A percentile compares a stretch with the other conserved stretches of the same genome.
phyloP scores from a whole-genome alignment of 2,888 invertebrate species.

The Euphydryas editha region DNA sequence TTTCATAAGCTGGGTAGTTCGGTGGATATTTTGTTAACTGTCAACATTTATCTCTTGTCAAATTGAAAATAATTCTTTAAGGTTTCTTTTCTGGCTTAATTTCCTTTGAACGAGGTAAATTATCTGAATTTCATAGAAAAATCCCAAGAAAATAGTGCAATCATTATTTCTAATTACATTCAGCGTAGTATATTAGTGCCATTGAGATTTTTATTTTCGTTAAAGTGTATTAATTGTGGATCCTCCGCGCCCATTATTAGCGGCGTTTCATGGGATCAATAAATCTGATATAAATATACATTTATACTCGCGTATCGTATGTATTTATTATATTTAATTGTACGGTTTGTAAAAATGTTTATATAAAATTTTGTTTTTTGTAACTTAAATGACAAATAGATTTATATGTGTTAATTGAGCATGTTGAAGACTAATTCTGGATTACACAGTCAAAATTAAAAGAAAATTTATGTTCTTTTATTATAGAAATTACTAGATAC shows the following conservation, averaged over 20 bases:
- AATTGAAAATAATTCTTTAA: conserved; percentile 36
- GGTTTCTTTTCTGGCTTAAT: conserved; percentile 38
- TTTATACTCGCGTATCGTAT: neutral
- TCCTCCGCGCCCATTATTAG: conserved; percentile 41
- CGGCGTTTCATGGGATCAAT: conserved; percentile 41
- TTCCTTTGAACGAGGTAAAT: conserved; percentile 58
- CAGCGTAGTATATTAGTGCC: conserved; percentile 41
- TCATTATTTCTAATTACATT: conserved; percentile 25
- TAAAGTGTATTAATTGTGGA: conserved; percentile 25
- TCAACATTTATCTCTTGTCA: conserved; percentile 49
- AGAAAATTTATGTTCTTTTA: too few relatives aligned
- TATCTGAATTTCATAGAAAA: conserved; percentile 51
- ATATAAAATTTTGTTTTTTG: neutral
- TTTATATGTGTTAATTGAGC: neutral
- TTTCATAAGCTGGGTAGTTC: too few relatives aligned
- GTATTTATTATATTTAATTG: neutral
- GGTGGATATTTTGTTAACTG: conserved; percentile 51
- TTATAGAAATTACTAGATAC: too few relatives aligned
- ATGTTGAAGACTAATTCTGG: neutral
- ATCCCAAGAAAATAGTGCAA: conserved; percentile 50
- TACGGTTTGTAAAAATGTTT: neutral
- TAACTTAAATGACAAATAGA: too few relatives aligned
- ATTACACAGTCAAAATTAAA: too few relatives aligned
- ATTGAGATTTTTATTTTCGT: conserved; percentile 33
- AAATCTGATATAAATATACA: conserved; percentile 15